A percentile compares a stretch with the other conserved stretches of the same genome.
These are phyloP conservation scores for Oophaga pumilio DNA, from an alignment of 2,113 vertebrate species.

Conservation along the genomic window DNA sequence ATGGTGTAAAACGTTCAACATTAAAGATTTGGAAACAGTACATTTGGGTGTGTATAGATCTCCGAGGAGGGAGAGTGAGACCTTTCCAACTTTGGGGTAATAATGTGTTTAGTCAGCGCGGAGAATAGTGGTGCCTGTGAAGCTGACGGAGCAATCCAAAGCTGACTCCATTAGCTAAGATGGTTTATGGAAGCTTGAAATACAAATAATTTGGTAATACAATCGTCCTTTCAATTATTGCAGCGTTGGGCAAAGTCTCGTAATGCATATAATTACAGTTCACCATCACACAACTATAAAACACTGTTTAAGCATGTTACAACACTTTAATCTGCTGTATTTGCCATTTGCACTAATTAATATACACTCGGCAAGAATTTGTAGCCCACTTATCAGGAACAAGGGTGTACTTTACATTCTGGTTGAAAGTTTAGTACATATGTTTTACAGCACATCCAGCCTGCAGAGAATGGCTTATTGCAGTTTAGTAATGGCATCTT, in stretches of 20 bases:
- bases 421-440: slow-evolving; percentile 28
- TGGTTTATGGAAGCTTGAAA: neutral
- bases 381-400: slow-evolving; percentile 24
- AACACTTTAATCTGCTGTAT: neutral
- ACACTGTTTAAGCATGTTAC: neutral
- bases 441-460: slow-evolving; percentile 36
- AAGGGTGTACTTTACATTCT: slow-evolving; percentile 39
- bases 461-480: slow-evolving; percentile 37
- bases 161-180: neutral
- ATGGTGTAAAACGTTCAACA: neutral
- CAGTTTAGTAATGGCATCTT: slow-evolving; percentile 31
- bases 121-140: neutral
- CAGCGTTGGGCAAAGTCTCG: neutral
- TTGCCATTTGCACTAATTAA: slow-evolving; percentile 32
- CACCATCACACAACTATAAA: neutral
- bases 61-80: neutral
- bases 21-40: neutral
- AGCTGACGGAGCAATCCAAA: neutral
- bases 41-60: neutral
- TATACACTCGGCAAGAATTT: neutral
- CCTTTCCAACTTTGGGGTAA: neutral
- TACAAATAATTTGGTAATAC: neutral
- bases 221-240: neutral
- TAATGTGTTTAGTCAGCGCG: neutral
- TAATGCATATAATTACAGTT: slow-evolving; percentile 17